A percentile compares a stretch with the other conserved stretches of the same genome.
Conservation (phyloP, 2,113 vertebrate genomes). For the Pseudopipra pipra region DNA sequence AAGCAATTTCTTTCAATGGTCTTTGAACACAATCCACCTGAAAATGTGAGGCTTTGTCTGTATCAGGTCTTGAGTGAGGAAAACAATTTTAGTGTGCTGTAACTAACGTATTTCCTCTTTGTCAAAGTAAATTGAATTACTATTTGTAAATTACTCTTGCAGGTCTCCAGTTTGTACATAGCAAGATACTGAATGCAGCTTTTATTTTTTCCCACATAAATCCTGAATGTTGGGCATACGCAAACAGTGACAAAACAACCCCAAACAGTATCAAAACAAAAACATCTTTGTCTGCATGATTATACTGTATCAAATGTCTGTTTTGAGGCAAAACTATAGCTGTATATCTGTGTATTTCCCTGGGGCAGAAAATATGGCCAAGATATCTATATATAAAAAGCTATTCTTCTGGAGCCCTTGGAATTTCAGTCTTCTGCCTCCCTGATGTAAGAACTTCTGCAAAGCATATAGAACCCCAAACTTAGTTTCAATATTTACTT, state of each 20-base stretch:
- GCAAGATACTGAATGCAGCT: neutral
- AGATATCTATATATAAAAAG: neutral
- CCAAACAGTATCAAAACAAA: neutral
- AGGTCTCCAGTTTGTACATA: neutral
- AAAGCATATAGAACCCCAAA: neutral
- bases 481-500: neutral
- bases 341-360: neutral
- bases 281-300: neutral
- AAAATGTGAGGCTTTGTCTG: neutral
- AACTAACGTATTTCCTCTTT: neutral
- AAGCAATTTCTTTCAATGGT: neutral
- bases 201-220: conserved; percentile 14
- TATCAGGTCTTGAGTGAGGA: neutral
- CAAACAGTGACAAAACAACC: neutral
- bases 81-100: neutral
- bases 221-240: neutral
- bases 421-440: neutral
- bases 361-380: neutral
- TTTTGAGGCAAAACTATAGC: neutral
- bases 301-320: neutral
- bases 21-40: neutral
- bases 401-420: neutral
- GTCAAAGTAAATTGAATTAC: neutral
- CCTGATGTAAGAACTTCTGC: neutral
- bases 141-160: neutral